Evolutionary conservation across 2,797 vertebrate species (phyloP), one percentile per base, ranked within the genome.

Genomic region (Sebastes vulpes): DNA sequence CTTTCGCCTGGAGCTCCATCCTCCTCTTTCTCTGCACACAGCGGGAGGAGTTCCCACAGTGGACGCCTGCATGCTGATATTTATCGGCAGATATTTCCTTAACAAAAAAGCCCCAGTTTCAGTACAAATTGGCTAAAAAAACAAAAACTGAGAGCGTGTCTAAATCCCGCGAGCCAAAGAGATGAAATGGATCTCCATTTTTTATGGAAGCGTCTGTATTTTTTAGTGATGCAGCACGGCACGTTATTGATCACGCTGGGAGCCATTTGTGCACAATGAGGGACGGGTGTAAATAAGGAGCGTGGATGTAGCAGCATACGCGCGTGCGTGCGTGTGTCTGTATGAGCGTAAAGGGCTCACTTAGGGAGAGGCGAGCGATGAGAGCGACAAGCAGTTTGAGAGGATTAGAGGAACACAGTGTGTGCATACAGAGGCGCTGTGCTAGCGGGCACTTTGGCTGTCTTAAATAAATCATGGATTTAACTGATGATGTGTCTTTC

Each of bases 401-500:
- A 56, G 85, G 93, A 93, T 93, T 88, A 89, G 86, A 78, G 63
- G 67, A 89, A 84, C 75, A 59, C 88, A 79, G 83, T 82, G 89
- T 92, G 85, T 85, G 86, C 81, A 77, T 81, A 89, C 73, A 86
- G 77, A 85, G 85, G 77, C 71, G 89, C 84, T 84, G 83, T 83
- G 91, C 93, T 93, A 81, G 77, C 67, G 91, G 94, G 90, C 94
- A 95, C 94, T 95, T 94, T 91, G 93, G 92, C 92, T 91, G 92
- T 92, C 90, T 86, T 91, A 85, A 94, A 94, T 86, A 94, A 95
- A 93, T 92, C 80, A 90, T 76, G 82, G 82, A 86, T 90, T 92
- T 85, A 91, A 91, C 82, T 87, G 88, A 93, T 89, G 86, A 91
- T 74, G 85, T 85, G 90, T 92, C 90, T 89, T 77, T 86, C 81